Percentiles rank a stretch among this genome's conserved stretches.
Evolutionary conservation across 2,797 vertebrate genomes (phyloP).

Genomic region (Peromyscus eremicus): DNA sequence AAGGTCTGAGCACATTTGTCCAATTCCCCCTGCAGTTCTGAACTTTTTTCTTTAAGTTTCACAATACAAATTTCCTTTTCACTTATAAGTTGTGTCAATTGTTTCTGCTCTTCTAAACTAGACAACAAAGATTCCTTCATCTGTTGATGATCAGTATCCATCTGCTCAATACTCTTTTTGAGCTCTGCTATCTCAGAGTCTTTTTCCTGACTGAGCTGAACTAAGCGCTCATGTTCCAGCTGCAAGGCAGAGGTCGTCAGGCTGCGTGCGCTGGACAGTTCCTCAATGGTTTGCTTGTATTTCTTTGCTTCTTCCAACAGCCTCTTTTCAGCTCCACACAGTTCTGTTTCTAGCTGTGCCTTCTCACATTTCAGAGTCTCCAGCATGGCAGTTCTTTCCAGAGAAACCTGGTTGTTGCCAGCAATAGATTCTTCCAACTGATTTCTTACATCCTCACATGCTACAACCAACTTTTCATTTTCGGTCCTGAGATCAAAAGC

Average conservation of each 20-base stretch:
- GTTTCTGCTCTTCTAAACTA: slow-evolving; percentile 94
- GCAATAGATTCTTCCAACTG: slow-evolving; percentile 90
- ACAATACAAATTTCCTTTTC: slow-evolving; percentile 95
- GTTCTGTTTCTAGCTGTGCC: slow-evolving; percentile 90
- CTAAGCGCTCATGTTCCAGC: slow-evolving; percentile 91
- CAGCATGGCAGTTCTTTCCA: slow-evolving; percentile 92
- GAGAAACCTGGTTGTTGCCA: slow-evolving; percentile 86
- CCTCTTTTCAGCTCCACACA: slow-evolving; percentile 89
- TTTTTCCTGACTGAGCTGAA: slow-evolving; percentile 94
- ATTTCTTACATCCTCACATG: slow-evolving; percentile 87
- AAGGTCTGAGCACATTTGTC: slow-evolving; percentile 85
- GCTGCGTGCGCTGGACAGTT: slow-evolving; percentile 90
- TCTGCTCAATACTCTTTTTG: slow-evolving; percentile 91
- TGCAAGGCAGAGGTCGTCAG: slow-evolving; percentile 92
- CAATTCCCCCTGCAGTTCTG: slow-evolving; percentile 90
- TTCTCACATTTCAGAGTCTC: slow-evolving; percentile 94
- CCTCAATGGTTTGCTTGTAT: slow-evolving; percentile 92
- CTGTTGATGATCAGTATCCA: slow-evolving; percentile 91
- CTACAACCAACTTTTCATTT: slow-evolving; percentile 90
- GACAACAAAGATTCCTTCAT: slow-evolving; percentile 94
- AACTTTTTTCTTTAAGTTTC: slow-evolving; percentile 90
- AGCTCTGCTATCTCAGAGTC: slow-evolving; percentile 93
- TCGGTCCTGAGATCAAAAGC: slow-evolving; percentile 92
- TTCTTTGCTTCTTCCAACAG: slow-evolving; percentile 90
- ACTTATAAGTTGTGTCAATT: slow-evolving; percentile 93